Conservation (phyloP, 2,113 vertebrate genomes). For the Oostethus manadensis region DNA sequence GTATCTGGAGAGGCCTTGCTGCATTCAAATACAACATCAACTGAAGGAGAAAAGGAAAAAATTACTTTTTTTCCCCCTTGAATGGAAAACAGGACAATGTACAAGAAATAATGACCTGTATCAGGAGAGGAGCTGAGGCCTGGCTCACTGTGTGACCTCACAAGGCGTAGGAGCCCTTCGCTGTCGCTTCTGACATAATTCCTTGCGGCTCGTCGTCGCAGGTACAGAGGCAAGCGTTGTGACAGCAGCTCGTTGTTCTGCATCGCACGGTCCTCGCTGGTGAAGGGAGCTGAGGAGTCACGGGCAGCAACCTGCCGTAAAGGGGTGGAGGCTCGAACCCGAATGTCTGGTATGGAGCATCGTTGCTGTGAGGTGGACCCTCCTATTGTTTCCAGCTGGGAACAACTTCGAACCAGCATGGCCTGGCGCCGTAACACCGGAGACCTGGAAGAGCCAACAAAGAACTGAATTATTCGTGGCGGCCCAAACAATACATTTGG, state of each 20-base stretch:
- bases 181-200: constrained; percentile 36
- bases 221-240: constrained; percentile 38
- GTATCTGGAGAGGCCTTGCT: constrained; percentile 82
- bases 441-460: constrained; percentile 55
- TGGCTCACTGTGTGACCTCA: constrained; percentile 89
- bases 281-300: constrained; percentile 17
- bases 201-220: constrained; percentile 68
- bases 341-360: constrained; percentile 76
- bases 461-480: no score
- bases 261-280: constrained; percentile 20
- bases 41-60: constrained; percentile 37
- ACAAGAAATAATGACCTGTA: constrained; percentile 64
- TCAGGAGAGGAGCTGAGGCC: constrained; percentile 69
- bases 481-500: no score
- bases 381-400: constrained; percentile 78
- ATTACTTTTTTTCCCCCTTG: constrained; percentile 10
- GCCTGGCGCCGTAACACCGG: constrained; percentile 69
- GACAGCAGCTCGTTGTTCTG: constrained; percentile 5
- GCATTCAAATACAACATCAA: constrained; percentile 80
- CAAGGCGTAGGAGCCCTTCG: constrained; percentile 50
- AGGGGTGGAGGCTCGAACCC: constrained; percentile 62
- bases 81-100: neutral
- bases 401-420: constrained; percentile 83
- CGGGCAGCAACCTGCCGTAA: constrained; percentile 35
- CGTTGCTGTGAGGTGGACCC: constrained; percentile 56